These are phyloP conservation scores for Drosophila biarmipes DNA, from an alignment of 1,140 invertebrate species.

Conservation along the genomic window DNA sequence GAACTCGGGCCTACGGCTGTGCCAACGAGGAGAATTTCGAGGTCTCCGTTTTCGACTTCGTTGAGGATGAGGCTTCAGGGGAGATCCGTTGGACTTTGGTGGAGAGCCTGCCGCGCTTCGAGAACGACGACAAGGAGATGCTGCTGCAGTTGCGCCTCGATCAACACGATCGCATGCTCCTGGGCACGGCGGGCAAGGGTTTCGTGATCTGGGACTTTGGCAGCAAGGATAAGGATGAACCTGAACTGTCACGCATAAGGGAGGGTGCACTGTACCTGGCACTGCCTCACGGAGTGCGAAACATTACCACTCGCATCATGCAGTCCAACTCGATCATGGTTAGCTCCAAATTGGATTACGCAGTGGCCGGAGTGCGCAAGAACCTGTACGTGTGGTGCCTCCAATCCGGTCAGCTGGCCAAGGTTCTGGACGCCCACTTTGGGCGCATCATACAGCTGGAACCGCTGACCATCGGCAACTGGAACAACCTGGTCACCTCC, in stretches of 20 bases:
- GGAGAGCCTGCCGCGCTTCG: slow-evolving; percentile 87
- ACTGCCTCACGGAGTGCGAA: slow-evolving; percentile 95
- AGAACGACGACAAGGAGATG: slow-evolving; percentile 89
- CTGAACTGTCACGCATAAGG: slow-evolving; percentile 60
- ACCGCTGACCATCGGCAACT: slow-evolving; percentile 92
- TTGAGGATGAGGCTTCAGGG: slow-evolving; percentile 84
- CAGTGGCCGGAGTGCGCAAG: slow-evolving; percentile 98
- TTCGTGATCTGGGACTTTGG: slow-evolving; percentile 91
- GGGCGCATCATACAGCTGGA: slow-evolving; percentile 97
- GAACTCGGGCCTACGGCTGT: slow-evolving; percentile 87
- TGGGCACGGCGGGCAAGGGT: slow-evolving; percentile 93
- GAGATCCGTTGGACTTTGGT: slow-evolving; percentile 87
- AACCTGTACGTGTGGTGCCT: slow-evolving; percentile 98
- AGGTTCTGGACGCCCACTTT: slow-evolving; percentile 98
- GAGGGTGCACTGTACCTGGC: slow-evolving; percentile 88
- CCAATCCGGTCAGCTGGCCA: slow-evolving; percentile 91
- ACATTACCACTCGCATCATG: slow-evolving; percentile 95
- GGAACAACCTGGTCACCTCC: slow-evolving; percentile 98
- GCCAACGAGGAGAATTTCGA: slow-evolving; percentile 86
- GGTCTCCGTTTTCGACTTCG: slow-evolving; percentile 82
- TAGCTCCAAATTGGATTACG: slow-evolving; percentile 95
- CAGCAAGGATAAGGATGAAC: slow-evolving; percentile 47
- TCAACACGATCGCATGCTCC: slow-evolving; percentile 90
- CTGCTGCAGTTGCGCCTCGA: slow-evolving; percentile 93
- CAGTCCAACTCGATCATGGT: slow-evolving; percentile 96